phyloP scores from a whole-genome alignment of 2,888 invertebrate genomes.

The Seira musarum region DNA sequence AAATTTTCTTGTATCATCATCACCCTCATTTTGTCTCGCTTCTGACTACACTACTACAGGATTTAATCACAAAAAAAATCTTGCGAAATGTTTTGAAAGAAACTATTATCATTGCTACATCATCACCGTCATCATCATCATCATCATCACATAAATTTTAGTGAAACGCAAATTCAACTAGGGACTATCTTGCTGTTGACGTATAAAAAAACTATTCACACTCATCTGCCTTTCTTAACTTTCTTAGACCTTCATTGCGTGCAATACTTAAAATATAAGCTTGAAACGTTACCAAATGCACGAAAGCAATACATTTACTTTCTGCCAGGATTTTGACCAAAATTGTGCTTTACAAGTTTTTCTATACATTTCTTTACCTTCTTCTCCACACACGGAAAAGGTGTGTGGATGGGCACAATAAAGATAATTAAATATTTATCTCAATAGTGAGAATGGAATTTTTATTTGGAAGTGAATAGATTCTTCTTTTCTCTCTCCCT shows the following conservation, averaged over 20 bases:
- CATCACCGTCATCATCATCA: slow-evolving; percentile 43
- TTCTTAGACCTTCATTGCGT: slow-evolving; percentile 5
- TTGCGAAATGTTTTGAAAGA: not conserved
- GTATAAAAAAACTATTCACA: not conserved
- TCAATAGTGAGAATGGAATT: not conserved
- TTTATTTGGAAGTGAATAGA: not conserved
- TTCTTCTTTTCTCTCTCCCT: no score
- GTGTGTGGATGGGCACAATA: slow-evolving; percentile 11
- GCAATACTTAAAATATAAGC: not conserved
- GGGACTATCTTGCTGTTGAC: not conserved
- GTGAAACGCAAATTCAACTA: not conserved
- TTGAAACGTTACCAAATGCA: not conserved
- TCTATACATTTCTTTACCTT: not conserved
- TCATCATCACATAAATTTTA: slow-evolving; percentile 38
- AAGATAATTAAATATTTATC: not conserved
- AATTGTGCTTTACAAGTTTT: slow-evolving; percentile 12
- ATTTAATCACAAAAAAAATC: not conserved
- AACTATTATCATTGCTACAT: slow-evolving; percentile 21
- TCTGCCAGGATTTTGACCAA: slow-evolving; percentile 4
- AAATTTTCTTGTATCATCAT: not conserved
- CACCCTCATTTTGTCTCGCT: not conserved
- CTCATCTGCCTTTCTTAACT: slow-evolving; percentile 8
- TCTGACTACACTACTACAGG: not conserved
- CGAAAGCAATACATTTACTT: slow-evolving; percentile 6
- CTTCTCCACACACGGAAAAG: not conserved